These are phyloP conservation scores for Oryctes rhinoceros DNA, from an alignment of 1,140 invertebrate genomes.

Conservation along the genomic window DNA sequence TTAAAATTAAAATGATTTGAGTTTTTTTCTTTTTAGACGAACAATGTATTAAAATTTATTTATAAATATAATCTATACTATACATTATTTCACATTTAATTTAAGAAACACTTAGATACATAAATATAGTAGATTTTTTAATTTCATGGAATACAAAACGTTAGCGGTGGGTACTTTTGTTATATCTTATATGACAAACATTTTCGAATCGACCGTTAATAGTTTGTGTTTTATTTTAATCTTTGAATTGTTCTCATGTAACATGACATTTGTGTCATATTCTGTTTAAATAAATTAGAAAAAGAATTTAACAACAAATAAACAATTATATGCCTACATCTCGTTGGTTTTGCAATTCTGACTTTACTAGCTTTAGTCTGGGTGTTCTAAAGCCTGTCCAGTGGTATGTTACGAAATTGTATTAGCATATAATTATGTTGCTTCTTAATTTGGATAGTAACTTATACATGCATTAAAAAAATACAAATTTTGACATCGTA, in stretches of 20 bases:
- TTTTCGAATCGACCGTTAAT: background rate
- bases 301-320: background rate
- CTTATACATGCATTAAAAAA: slow-evolving; percentile 4
- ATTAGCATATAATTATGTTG: slow-evolving; percentile 10
- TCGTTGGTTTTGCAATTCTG: background rate
- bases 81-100: slow-evolving; percentile 14
- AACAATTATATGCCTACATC: background rate
- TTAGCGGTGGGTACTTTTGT: background rate
- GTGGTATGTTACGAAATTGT: background rate
- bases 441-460: slow-evolving; percentile 9
- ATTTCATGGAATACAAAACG: background rate
- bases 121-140: background rate
- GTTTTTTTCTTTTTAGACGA: background rate
- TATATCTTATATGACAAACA: background rate
- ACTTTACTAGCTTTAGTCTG: slow-evolving; percentile 23
- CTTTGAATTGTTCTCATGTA: slow-evolving; percentile 16
- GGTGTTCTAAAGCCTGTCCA: background rate
- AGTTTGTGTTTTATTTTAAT: background rate
- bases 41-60: slow-evolving; percentile 28
- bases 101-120: slow-evolving; percentile 17
- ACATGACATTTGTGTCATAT: slow-evolving; percentile 25
- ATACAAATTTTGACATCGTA: background rate
- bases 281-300: slow-evolving; percentile 27
- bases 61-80: slow-evolving; percentile 11
- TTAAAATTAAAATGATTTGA: background rate